Conservation (phyloP, 1,140 invertebrate genomes). For the Colletes latitarsis region DNA sequence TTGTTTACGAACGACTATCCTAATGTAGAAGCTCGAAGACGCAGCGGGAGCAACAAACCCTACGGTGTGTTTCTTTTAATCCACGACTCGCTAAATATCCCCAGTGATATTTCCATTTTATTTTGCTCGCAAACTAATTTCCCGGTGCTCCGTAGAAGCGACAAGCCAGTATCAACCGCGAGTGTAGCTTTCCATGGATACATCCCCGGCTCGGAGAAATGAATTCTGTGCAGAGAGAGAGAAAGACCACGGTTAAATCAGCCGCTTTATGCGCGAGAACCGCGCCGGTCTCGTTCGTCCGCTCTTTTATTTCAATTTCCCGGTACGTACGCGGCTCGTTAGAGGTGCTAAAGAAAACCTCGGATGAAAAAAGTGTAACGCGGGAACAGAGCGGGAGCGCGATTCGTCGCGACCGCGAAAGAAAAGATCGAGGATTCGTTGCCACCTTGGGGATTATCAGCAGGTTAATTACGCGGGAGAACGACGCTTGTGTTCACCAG, state of each 20-base stretch:
- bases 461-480: conserved; percentile 67
- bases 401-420: background rate
- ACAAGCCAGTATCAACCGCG: background rate
- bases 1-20: too few species aligned
- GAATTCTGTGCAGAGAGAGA: conserved; percentile 6
- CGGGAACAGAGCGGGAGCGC: background rate
- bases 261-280: conserved; percentile 16
- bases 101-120: conserved; percentile 5
- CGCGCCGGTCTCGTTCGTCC: conserved; percentile 34
- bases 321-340: conserved; percentile 45
- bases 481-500: conserved; percentile 50
- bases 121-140: conserved; percentile 25
- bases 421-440: background rate
- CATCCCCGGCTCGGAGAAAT: conserved; percentile 7
- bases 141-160: background rate
- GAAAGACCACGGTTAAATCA: conserved; percentile 21
- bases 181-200: conserved; percentile 4
- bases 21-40: too few species aligned
- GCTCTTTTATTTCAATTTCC: conserved; percentile 43
- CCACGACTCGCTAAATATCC: conserved; percentile 3
- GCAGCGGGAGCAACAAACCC: too few species aligned
- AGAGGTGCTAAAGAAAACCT: conserved; percentile 50
- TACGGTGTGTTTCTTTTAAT: background rate
- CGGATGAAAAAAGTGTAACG: background rate
- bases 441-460: conserved; percentile 39